A percentile compares a stretch with the other conserved stretches of the same genome.
Evolutionary conservation across 2,797 vertebrate genomes (phyloP).

Genomic region (Lophotriccus pileatus): DNA sequence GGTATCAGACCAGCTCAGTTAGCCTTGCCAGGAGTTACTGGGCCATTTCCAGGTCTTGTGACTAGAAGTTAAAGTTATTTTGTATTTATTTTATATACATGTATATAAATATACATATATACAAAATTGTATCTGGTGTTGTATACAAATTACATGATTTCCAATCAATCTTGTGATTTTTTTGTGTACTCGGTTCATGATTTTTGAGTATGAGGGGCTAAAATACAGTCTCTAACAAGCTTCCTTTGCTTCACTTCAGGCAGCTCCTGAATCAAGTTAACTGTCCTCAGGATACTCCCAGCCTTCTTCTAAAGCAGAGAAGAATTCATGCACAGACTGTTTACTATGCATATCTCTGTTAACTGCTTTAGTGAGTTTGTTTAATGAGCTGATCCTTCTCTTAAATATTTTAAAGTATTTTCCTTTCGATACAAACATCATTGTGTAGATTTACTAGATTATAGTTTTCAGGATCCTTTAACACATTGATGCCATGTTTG

Average conservation of each 20-base stretch:
- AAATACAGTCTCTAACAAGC: not conserved
- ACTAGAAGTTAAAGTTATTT: not conserved
- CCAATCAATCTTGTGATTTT: not conserved
- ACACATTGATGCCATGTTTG: not conserved
- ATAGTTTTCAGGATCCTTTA: not conserved
- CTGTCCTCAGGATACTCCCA: not conserved
- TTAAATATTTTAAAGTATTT: not conserved
- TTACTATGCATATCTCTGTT: not conserved
- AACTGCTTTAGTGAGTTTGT: not conserved
- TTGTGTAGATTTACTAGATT: not conserved
- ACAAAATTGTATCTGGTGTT: not conserved
- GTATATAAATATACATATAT: conserved; percentile 16
- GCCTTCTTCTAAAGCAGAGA: not conserved
- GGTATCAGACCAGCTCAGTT: not conserved
- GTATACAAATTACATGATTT: not conserved
- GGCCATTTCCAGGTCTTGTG: not conserved
- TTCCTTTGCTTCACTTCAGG: not conserved
- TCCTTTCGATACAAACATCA: not conserved
- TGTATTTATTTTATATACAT: conserved; percentile 9
- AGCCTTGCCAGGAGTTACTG: not conserved
- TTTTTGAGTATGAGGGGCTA: not conserved
- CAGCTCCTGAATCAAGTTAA: not conserved
- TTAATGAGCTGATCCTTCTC: not conserved
- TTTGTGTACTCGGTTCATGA: not conserved
- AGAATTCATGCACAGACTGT: not conserved